Evolutionary conservation across 2,113 vertebrate genomes (phyloP).

Genomic region (Quiscalus mexicanus): DNA sequence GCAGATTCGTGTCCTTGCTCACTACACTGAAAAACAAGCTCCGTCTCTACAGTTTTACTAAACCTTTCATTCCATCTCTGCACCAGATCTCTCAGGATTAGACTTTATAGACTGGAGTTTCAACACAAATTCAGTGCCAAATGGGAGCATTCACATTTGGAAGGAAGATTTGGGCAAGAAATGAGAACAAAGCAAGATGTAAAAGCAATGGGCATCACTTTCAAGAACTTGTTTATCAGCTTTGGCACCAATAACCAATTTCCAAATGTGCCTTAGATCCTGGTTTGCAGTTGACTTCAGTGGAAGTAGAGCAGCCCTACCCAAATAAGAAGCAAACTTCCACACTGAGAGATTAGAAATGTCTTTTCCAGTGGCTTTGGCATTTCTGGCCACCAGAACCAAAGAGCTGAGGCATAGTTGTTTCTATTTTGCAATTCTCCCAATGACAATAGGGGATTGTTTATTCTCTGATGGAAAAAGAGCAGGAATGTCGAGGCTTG

Average conservation of each 20-base stretch:
- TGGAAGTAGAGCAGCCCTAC: not conserved
- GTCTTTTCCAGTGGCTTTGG: not conserved
- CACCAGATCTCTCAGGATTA: not conserved
- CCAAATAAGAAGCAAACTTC: not conserved
- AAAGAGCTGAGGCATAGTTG: not conserved
- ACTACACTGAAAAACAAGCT: not conserved
- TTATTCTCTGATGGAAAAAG: not conserved
- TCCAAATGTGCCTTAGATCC: not conserved
- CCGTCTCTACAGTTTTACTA: not conserved
- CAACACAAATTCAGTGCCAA: not conserved
- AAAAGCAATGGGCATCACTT: not conserved
- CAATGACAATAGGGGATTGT: not conserved
- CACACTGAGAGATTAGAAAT: not conserved
- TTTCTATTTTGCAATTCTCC: not conserved
- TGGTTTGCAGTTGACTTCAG: not conserved
- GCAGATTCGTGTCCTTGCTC: not conserved
- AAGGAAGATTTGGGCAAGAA: not conserved
- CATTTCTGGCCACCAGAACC: not conserved
- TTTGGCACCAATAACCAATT: not conserved
- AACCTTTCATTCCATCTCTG: not conserved
- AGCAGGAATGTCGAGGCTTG: not conserved
- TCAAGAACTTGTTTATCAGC: not conserved
- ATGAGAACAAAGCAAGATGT: not conserved
- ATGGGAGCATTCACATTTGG: not conserved
- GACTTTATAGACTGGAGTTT: not conserved